Conservation (phyloP, 2,888 invertebrate species). For the Leptarthrus brevirostris region DNA sequence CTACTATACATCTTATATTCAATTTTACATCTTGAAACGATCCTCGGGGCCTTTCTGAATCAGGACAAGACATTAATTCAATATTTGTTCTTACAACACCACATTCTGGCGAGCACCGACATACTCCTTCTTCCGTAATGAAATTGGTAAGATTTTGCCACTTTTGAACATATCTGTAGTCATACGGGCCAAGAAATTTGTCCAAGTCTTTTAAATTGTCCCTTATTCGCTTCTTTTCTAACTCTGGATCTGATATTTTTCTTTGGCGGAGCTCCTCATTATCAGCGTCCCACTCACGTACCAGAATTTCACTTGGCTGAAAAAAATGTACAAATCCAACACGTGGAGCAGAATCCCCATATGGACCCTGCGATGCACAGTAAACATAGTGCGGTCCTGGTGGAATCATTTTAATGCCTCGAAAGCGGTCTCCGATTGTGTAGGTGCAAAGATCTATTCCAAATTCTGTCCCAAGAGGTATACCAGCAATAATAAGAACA, state of each 20-base stretch:
- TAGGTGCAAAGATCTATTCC: constrained; percentile 93
- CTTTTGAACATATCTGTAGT: constrained; percentile 86
- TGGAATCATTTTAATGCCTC: constrained; percentile 98
- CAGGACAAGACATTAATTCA: constrained; percentile 79
- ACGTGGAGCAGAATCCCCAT: constrained; percentile 77
- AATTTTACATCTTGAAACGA: constrained; percentile 46
- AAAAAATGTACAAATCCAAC: constrained; percentile 91
- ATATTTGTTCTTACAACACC: constrained; percentile 84
- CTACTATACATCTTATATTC: constrained; percentile 45
- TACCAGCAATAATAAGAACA: constrained; percentile 83
- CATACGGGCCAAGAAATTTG: constrained; percentile 86
- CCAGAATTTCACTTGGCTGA: constrained; percentile 82
- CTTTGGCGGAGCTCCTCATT: constrained; percentile 76
- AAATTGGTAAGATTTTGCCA: constrained; percentile 79
- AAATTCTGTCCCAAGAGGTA: constrained; percentile 92
- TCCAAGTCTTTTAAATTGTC: constrained; percentile 63
- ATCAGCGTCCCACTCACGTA: constrained; percentile 86
- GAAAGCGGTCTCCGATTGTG: constrained; percentile 90
- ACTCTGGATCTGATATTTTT: constrained; percentile 62
- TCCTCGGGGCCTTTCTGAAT: constrained; percentile 76
- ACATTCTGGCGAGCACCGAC: constrained; percentile 76
- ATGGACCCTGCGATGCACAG: constrained; percentile 77
- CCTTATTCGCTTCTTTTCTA: constrained; percentile 65
- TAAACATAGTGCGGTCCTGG: constrained; percentile 95
- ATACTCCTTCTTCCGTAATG: constrained; percentile 74